These are phyloP conservation scores for Lates calcarifer DNA, from an alignment of 2,113 vertebrate species.

Conservation along the genomic window DNA sequence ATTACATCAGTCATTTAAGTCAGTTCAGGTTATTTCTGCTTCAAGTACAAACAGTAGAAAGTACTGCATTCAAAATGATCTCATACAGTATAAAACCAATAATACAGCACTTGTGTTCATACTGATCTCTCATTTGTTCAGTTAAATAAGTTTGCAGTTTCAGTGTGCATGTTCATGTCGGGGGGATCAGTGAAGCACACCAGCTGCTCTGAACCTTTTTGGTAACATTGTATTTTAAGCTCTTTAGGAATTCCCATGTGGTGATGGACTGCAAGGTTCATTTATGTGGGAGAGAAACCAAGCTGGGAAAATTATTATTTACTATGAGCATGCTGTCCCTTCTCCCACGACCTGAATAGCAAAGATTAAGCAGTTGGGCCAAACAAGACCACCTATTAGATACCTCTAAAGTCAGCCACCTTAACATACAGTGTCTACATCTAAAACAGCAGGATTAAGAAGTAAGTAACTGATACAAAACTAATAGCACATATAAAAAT, in stretches of 20 bases:
- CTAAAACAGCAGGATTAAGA: too few species aligned
- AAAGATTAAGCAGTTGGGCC: constrained; percentile 13
- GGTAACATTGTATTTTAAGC: constrained; percentile 50
- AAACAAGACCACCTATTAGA: neutral
- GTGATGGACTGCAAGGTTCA: constrained; percentile 21
- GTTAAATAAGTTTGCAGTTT: neutral
- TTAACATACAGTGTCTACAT: neutral
- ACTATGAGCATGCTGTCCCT: constrained; percentile 33
- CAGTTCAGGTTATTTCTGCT: constrained; percentile 53
- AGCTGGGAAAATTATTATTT: constrained; percentile 54
- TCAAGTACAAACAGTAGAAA: constrained; percentile 7
- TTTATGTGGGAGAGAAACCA: constrained; percentile 53
- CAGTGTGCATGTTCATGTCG: constrained; percentile 10
- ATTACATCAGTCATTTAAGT: constrained; percentile 39
- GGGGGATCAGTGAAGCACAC: constrained; percentile 29
- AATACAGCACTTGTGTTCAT: neutral
- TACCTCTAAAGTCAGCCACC: neutral
- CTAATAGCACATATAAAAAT: too few species aligned
- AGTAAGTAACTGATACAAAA: too few species aligned
- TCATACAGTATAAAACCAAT: neutral
- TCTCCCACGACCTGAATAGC: neutral
- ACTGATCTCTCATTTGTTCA: constrained; percentile 19
- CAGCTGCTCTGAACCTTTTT: constrained; percentile 27
- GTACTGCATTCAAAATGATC: neutral
- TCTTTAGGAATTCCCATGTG: constrained; percentile 61